Percentiles rank a stretch among this genome's conserved stretches.
These are phyloP conservation scores for Atrina japonica DNA, from an alignment of 2,888 invertebrate genomes.

Conservation along the genomic window DNA sequence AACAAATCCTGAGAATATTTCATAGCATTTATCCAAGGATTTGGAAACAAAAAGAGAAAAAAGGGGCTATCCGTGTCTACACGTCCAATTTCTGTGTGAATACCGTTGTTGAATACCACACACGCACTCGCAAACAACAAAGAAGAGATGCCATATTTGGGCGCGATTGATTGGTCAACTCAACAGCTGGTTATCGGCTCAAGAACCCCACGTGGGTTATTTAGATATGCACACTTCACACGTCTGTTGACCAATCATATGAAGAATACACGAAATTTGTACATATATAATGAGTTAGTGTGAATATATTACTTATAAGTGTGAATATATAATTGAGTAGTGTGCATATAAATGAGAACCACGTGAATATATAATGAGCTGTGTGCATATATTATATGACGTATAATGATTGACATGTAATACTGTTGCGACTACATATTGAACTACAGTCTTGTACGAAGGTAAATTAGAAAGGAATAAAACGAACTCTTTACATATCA, in stretches of 20 bases:
- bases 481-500: too few species aligned
- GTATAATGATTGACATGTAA: too few species aligned
- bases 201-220: slow-evolving; percentile 75
- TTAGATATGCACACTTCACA: slow-evolving; percentile 62
- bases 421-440: too few species aligned
- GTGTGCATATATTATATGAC: background rate
- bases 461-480: too few species aligned
- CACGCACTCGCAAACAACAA: slow-evolving; percentile 76
- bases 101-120: slow-evolving; percentile 63
- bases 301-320: slow-evolving; percentile 33
- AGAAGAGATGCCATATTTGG: slow-evolving; percentile 61
- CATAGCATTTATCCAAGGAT: background rate
- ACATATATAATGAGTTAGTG: slow-evolving; percentile 36
- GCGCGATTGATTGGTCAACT: slow-evolving; percentile 41
- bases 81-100: slow-evolving; percentile 52
- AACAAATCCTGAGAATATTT: too few species aligned
- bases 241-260: slow-evolving; percentile 51
- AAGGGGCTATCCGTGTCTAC: slow-evolving; percentile 5
- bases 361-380: slow-evolving; percentile 6
- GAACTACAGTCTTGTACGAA: too few species aligned
- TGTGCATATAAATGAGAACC: slow-evolving; percentile 8
- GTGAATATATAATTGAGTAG: slow-evolving; percentile 11
- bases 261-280: background rate
- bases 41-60: slow-evolving; percentile 17
- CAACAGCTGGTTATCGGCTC: slow-evolving; percentile 35